phyloP scores from a whole-genome alignment of 2,888 invertebrate genomes.

The Elmis aenea region DNA sequence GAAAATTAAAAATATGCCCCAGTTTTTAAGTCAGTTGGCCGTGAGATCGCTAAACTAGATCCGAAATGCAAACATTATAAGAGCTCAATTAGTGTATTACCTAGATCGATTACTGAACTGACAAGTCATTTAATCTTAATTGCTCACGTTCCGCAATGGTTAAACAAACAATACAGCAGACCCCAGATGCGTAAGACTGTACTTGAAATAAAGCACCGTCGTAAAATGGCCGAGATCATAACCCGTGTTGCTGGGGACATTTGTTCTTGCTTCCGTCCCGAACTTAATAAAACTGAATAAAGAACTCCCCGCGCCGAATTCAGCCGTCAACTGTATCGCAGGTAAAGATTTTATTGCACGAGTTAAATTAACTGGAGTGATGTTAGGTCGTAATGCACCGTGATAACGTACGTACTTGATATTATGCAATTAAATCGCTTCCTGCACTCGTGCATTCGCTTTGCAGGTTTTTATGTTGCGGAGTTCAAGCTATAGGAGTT shows the following conservation, averaged over 20 bases:
- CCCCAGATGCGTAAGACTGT: conserved; percentile 18
- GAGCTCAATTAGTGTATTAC: conserved; percentile 30
- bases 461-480: conserved; percentile 6
- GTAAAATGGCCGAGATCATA: conserved; percentile 26
- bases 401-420: conserved; percentile 10
- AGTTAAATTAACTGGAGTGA: too few species aligned
- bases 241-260: conserved; percentile 26
- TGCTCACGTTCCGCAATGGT: conserved; percentile 26
- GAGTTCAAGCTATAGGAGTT: conserved; percentile 9
- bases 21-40: too few species aligned
- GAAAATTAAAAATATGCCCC: too few species aligned
- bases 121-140: conserved; percentile 31
- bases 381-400: conserved; percentile 10
- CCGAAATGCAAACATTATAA: conserved; percentile 17
- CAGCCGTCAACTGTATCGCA: conserved; percentile 11
- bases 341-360: conserved; percentile 1
- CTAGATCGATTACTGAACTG: conserved; percentile 28
- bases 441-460: conserved; percentile 15
- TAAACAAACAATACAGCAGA: conserved; percentile 25
- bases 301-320: conserved; percentile 17
- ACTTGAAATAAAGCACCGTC: conserved; percentile 16
- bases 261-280: conserved; percentile 26
- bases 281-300: conserved; percentile 21
- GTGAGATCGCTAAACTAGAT: conserved; percentile 7
- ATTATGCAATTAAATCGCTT: conserved; percentile 22